These are phyloP conservation scores for Paedocypris micromegethes DNA, from an alignment of 2,797 vertebrate genomes.

Conservation along the genomic window DNA sequence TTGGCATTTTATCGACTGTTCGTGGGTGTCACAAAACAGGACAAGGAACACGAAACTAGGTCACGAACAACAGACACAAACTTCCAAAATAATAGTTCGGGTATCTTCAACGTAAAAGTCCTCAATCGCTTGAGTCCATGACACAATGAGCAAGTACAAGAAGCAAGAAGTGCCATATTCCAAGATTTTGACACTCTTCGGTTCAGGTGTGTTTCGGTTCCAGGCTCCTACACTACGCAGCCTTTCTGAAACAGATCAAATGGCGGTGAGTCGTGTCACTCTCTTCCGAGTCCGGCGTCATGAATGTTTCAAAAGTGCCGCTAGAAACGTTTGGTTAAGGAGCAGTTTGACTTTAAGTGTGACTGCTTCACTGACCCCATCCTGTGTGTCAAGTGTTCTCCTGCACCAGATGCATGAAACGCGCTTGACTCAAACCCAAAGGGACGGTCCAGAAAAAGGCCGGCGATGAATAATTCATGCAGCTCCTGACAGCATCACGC, in stretches of 20 bases:
- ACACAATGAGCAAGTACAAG: no score
- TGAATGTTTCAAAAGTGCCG: constrained; percentile 34
- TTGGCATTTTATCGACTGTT: no score
- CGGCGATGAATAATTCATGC: constrained; percentile 48
- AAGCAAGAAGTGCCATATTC: no score
- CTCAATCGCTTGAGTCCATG: no score
- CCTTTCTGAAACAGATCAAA: constrained; percentile 17
- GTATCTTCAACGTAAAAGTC: no score
- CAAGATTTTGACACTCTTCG: no score
- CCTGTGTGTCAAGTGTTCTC: constrained; percentile 5
- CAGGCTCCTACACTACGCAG: no score
- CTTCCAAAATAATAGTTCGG: no score
- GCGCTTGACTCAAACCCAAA: background rate
- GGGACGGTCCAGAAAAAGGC: constrained; percentile 2
- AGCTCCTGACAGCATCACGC: constrained; percentile 46
- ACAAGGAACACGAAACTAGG: no score
- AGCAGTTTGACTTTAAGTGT: constrained; percentile 24
- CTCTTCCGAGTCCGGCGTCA: constrained; percentile 9
- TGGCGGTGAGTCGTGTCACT: constrained; percentile 8
- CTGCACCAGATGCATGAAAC: constrained; percentile 12
- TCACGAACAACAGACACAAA: no score
- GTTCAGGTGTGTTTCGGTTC: no score
- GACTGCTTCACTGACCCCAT: constrained; percentile 11
- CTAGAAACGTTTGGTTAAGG: constrained; percentile 19
- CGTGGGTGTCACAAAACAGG: no score